Evolutionary conservation across 2,888 invertebrate species (phyloP).

Genomic region (Nycteola revayana): DNA sequence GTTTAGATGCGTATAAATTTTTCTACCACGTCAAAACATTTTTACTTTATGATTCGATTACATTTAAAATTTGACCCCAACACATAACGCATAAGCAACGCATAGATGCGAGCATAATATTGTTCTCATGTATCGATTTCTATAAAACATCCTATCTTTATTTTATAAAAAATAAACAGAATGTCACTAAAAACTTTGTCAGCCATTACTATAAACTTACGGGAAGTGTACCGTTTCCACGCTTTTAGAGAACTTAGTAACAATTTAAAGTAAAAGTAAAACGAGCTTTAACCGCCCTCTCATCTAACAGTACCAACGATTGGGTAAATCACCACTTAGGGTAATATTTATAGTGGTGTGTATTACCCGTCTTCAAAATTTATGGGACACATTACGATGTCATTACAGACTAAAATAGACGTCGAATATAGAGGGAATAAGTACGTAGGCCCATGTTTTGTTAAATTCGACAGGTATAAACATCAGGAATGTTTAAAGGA

Average conservation of each 20-base stretch:
- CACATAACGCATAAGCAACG: too few relatives aligned
- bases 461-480: too few relatives aligned
- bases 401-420: conserved; percentile 45
- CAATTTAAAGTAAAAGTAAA: conserved; percentile 45
- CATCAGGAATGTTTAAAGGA: too few relatives aligned
- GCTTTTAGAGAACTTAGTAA: conserved; percentile 48
- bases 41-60: too few relatives aligned
- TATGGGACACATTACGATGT: conserved; percentile 49
- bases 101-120: conserved; percentile 29
- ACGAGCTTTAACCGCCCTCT: conserved; percentile 45
- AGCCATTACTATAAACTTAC: conserved; percentile 38
- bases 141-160: conserved; percentile 21
- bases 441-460: too few relatives aligned
- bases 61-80: too few relatives aligned
- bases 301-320: conserved; percentile 17
- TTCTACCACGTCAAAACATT: too few relatives aligned
- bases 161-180: conserved; percentile 39
- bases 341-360: conserved; percentile 56
- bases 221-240: conserved; percentile 38
- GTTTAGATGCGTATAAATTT: too few relatives aligned
- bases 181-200: conserved; percentile 50
- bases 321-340: conserved; percentile 60
- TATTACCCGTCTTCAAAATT: conserved; percentile 57
- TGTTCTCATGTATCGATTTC: conserved; percentile 34
- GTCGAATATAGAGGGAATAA: conserved; percentile 14